Conservation (phyloP, 2,797 vertebrate species). For the Eutrigla gurnardus region DNA sequence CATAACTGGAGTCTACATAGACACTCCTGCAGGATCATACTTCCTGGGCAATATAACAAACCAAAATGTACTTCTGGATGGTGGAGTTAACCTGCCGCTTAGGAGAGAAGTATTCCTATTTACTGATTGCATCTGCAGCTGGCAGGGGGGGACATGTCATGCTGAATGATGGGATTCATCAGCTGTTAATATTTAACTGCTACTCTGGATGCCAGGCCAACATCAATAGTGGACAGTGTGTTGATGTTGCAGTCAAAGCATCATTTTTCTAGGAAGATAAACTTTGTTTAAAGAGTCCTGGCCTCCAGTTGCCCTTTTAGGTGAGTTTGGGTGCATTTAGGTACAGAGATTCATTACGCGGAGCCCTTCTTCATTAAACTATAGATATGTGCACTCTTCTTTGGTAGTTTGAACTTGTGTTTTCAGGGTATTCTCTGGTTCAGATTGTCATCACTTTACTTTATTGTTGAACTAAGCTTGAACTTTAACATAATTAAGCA, state of each 20-base stretch:
- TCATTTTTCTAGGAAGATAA: background rate
- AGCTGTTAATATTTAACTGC: constrained; percentile 10
- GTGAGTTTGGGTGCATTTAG: background rate
- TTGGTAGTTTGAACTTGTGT: background rate
- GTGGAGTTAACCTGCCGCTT: background rate
- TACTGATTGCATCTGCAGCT: background rate
- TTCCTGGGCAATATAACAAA: background rate
- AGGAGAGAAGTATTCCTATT: background rate
- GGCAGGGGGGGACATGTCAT: background rate
- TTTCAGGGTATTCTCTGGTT: background rate
- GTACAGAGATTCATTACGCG: background rate
- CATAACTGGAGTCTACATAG: background rate
- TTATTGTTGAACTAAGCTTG: constrained; percentile 4
- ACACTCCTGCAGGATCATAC: background rate
- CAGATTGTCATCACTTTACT: background rate
- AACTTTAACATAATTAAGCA: constrained; percentile 9
- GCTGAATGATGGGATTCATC: background rate
- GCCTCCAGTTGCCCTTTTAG: background rate
- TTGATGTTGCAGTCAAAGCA: background rate
- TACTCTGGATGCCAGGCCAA: background rate
- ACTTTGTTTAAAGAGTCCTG: background rate
- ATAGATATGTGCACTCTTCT: background rate
- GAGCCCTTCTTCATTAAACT: background rate
- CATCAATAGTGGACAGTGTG: background rate
- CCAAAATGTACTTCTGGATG: background rate